phyloP scores from a whole-genome alignment of 2,888 invertebrate species.

The Pyrochroa serraticornis region DNA sequence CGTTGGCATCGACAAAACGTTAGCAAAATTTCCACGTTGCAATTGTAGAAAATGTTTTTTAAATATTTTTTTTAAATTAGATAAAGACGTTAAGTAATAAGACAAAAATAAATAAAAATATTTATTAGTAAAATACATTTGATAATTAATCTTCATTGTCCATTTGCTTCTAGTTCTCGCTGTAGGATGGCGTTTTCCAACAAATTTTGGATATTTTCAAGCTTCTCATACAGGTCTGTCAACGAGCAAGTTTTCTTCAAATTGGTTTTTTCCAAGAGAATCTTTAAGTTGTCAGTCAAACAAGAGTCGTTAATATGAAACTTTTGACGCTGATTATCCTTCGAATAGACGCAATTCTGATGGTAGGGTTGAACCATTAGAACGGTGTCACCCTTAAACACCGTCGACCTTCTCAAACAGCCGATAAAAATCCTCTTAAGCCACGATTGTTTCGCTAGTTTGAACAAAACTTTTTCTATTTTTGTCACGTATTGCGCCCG shows the following conservation, averaged over 20 bases:
- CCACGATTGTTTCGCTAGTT: too few species aligned
- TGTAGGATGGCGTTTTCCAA: too few species aligned
- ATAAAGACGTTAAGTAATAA: too few species aligned
- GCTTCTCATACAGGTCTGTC: neutral
- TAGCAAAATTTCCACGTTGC: too few species aligned
- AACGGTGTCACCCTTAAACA: neutral
- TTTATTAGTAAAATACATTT: too few species aligned
- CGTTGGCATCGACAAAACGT: too few species aligned
- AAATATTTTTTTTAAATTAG: too few species aligned
- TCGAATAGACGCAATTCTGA: neutral
- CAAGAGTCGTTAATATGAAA: neutral
- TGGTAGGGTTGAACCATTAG: neutral
- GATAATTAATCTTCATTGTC: too few species aligned
- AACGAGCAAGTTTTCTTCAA: neutral
- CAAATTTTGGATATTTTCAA: neutral
- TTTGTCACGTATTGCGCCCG: slow-evolving; percentile 9
- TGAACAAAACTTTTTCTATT: neutral
- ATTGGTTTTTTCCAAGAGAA: neutral
- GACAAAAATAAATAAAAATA: too few species aligned
- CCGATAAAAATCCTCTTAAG: too few species aligned
- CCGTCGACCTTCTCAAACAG: too few species aligned
- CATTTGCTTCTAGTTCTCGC: neutral
- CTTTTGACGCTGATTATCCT: neutral
- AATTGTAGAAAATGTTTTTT: too few species aligned
- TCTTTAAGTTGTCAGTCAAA: neutral